Evolutionary conservation across 2,888 invertebrate genomes (phyloP).

Genomic region (Myathropa florea): DNA sequence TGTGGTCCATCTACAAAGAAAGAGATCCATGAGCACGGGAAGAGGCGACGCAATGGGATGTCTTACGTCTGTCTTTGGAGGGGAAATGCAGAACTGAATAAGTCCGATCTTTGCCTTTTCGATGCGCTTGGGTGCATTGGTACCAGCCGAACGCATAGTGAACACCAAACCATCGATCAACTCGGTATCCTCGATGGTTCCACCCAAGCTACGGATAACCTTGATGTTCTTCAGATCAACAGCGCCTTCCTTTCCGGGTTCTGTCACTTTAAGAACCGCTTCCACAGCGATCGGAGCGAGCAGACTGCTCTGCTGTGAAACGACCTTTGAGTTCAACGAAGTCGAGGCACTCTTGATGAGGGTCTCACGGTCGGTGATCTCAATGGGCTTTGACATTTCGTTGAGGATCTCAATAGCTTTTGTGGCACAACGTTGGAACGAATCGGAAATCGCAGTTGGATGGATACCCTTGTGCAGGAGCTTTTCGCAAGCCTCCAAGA

Average conservation of each 20-base stretch:
- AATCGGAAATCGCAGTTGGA: constrained; percentile 97
- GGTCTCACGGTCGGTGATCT: constrained; percentile 92
- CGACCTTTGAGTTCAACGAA: constrained; percentile 98
- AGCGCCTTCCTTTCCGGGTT: constrained; percentile 85
- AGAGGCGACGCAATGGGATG: neutral
- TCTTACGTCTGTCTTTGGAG: constrained; percentile 98
- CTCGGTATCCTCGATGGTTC: constrained; percentile 98
- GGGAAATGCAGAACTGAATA: constrained; percentile 99
- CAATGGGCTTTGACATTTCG: constrained; percentile 92
- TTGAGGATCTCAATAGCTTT: constrained; percentile 85
- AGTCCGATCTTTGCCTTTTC: constrained; percentile 99
- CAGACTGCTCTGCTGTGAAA: constrained; percentile 97
- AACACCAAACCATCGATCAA: constrained; percentile 97
- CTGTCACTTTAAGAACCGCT: constrained; percentile 90
- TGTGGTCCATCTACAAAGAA: constrained; percentile 92
- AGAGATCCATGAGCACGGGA: neutral
- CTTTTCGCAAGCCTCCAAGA: constrained; percentile 96
- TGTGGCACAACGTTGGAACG: constrained; percentile 88
- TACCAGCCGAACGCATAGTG: constrained; percentile 92
- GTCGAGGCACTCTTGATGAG: constrained; percentile 98
- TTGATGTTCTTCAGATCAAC: constrained; percentile 98
- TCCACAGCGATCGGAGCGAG: constrained; percentile 98
- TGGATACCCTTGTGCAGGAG: constrained; percentile 96
- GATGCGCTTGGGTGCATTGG: constrained; percentile 94
- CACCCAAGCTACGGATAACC: constrained; percentile 97